Evolutionary conservation across 30 jellyfish, hydroid and myxozoan genomes (phyloP).

Genomic region (Pseudorhiza aurosa): DNA sequence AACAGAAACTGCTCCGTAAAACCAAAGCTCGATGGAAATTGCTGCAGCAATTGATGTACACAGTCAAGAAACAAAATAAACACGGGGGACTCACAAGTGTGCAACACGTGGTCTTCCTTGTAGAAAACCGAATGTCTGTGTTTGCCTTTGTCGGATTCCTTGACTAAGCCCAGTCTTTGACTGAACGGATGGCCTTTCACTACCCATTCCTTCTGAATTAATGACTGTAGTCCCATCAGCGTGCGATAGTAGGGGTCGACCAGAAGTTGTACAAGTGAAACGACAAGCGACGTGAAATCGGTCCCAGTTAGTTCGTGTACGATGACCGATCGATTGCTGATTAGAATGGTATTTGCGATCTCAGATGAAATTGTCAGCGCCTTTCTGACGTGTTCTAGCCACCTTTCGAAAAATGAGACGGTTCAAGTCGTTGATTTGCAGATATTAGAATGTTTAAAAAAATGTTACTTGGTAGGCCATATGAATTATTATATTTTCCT

Average conservation of each 20-base stretch:
- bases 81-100: constrained; percentile 78
- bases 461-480: too few relatives aligned
- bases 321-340: constrained; percentile 68
- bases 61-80: constrained; percentile 86
- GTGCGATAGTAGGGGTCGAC: constrained; percentile 91
- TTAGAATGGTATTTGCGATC: constrained; percentile 49
- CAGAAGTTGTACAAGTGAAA: constrained; percentile 79
- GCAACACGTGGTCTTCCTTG: constrained; percentile 35
- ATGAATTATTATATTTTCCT: too few relatives aligned
- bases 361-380: constrained; percentile 48
- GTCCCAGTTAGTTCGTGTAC: constrained; percentile 82
- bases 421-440: too few relatives aligned
- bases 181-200: constrained; percentile 84
- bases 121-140: constrained; percentile 14
- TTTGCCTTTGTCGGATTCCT: constrained; percentile 20
- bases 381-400: constrained; percentile 69
- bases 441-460: too few relatives aligned
- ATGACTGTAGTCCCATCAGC: constrained; percentile 74
- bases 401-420: constrained; percentile 44
- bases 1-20: constrained; percentile 83
- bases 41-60: constrained; percentile 74
- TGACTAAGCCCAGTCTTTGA: constrained; percentile 48
- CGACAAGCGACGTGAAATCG: constrained; percentile 57
- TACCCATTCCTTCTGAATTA: constrained; percentile 94
- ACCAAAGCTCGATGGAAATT: constrained; percentile 78